Conservation (phyloP, 2,113 vertebrate genomes). For the Amphilophus citrinellus region DNA sequence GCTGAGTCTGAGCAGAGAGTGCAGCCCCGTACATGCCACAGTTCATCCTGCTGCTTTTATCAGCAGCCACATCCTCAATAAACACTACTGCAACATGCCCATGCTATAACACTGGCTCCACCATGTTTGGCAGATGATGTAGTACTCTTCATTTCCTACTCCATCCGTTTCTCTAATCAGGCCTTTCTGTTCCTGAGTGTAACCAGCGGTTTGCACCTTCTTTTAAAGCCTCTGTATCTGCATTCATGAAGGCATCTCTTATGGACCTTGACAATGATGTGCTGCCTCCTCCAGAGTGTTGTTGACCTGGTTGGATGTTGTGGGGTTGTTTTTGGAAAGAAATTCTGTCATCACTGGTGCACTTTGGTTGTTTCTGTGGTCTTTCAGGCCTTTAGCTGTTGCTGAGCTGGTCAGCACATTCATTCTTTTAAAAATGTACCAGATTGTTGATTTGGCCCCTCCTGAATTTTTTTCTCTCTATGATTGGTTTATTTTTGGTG, state of each 20-base stretch:
- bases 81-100: not conserved
- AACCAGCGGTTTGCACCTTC: no score
- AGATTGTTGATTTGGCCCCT: rapidly evolving
- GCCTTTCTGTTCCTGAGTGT: no score
- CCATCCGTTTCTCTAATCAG: not conserved
- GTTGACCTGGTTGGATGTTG: not conserved
- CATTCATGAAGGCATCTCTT: not conserved
- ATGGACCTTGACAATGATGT: not conserved
- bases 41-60: not conserved
- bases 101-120: rapidly evolving
- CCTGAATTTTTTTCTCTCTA: not conserved
- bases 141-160: not conserved
- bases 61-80: not conserved
- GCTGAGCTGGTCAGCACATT: not conserved
- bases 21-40: not conserved
- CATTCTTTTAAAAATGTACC: not conserved
- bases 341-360: not conserved
- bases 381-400: not conserved
- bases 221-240: not conserved
- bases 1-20: not conserved
- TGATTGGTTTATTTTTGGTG: not conserved
- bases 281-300: not conserved
- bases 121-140: not conserved
- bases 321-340: not conserved
- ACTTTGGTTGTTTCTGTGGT: not conserved